Percentiles rank a stretch among this genome's conserved stretches.
These are phyloP conservation scores for Montipora efflorescens DNA, from an alignment of 64 coral and sea anemone species.

Conservation along the genomic window DNA sequence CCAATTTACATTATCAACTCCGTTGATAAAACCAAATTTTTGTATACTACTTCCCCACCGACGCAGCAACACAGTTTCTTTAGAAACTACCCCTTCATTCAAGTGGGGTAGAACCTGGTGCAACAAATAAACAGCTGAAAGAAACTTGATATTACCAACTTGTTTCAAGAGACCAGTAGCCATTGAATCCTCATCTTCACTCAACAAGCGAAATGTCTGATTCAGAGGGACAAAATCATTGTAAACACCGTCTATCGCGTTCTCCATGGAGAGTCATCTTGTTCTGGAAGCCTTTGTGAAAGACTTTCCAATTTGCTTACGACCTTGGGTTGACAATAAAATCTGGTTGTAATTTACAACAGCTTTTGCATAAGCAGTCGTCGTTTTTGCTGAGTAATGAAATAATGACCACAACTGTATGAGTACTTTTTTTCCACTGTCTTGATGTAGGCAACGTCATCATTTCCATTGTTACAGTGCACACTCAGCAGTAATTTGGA, in stretches of 20 bases:
- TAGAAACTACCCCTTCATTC: too few species aligned
- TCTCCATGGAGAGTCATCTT: conserved; percentile 36
- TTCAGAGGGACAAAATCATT: conserved; percentile 61
- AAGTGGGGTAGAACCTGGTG: conserved; percentile 59
- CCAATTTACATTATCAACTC: too few species aligned
- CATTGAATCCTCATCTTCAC: conserved; percentile 50
- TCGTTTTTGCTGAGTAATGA: not conserved
- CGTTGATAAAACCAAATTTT: too few species aligned
- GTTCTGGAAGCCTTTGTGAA: too few species aligned
- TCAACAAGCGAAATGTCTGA: conserved; percentile 46
- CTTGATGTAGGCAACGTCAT: too few species aligned
- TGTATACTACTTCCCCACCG: too few species aligned
- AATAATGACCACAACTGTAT: too few species aligned
- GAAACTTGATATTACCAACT: conserved; percentile 63
- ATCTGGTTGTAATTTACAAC: too few species aligned
- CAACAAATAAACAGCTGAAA: conserved; percentile 56
- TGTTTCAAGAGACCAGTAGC: conserved; percentile 67
- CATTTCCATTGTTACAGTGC: not conserved
- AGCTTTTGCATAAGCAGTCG: not conserved
- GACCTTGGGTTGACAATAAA: too few species aligned
- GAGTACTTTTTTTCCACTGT: too few species aligned
- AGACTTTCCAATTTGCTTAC: too few species aligned
- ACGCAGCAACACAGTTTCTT: too few species aligned
- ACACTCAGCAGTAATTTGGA: conserved; percentile 34
- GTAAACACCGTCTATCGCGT: conserved; percentile 59